A percentile compares a stretch with the other conserved stretches of the same genome.
These are phyloP conservation scores for Halcyon senegalensis DNA, from an alignment of 2,113 vertebrate species.

Conservation along the genomic window DNA sequence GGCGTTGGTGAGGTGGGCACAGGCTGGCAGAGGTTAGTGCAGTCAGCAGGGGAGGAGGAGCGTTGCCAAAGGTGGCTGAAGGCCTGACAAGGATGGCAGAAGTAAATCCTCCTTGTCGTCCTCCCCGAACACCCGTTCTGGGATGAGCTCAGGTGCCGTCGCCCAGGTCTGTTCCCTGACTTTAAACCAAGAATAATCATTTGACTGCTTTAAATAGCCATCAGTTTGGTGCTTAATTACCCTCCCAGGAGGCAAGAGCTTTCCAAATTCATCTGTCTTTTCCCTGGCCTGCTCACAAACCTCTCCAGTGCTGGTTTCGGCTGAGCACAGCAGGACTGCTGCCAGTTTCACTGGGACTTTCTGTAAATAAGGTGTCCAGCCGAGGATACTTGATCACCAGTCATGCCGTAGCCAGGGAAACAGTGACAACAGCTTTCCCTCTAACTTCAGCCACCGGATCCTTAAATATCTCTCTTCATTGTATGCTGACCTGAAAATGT, in stretches of 20 bases:
- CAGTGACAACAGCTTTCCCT: slow-evolving; percentile 43
- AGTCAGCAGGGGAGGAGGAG: neutral
- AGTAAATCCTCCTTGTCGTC: neutral
- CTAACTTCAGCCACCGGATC: neutral
- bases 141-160: neutral
- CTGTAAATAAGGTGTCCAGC: slow-evolving; percentile 61
- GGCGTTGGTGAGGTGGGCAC: neutral
- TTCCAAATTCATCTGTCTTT: neutral
- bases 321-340: neutral
- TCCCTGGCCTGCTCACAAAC: neutral
- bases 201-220: slow-evolving; percentile 29
- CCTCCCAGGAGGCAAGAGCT: slow-evolving; percentile 3
- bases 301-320: neutral
- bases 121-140: neutral
- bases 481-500: slow-evolving; percentile 20
- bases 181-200: neutral
- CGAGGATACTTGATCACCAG: slow-evolving; percentile 24
- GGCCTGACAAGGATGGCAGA: neutral
- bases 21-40: neutral
- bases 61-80: neutral
- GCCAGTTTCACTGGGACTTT: slow-evolving; percentile 53
- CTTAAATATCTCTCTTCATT: slow-evolving; percentile 21
- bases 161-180: neutral
- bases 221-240: neutral
- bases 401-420: slow-evolving; percentile 59